A percentile compares a stretch with the other conserved stretches of the same genome.
Conservation (phyloP, 2,113 vertebrate genomes). For the Epinephelus moara region DNA sequence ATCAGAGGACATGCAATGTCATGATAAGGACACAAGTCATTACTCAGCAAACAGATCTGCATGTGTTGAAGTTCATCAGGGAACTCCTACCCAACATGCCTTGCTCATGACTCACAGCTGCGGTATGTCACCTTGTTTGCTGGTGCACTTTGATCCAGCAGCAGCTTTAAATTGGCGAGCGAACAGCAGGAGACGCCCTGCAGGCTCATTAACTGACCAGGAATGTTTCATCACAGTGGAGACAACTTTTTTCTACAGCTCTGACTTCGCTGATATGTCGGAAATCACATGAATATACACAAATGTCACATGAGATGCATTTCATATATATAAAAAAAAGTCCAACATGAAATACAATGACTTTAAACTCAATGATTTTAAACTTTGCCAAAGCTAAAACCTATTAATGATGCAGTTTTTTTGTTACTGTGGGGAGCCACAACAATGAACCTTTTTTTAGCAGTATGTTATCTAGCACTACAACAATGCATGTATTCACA, state of each 20-base stretch:
- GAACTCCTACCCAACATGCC: slow-evolving; percentile 37
- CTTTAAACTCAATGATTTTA: too few species aligned
- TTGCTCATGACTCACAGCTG: slow-evolving; percentile 46
- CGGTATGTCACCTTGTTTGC: slow-evolving; percentile 47
- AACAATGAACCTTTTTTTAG: too few species aligned
- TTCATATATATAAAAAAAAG: background rate
- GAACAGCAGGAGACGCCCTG: slow-evolving; percentile 35
- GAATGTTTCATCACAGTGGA: slow-evolving; percentile 17
- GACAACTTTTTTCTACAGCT: background rate
- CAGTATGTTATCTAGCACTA: too few species aligned
- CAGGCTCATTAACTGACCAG: slow-evolving; percentile 30
- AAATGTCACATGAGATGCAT: background rate
- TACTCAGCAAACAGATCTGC: slow-evolving; percentile 38
- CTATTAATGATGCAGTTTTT: too few species aligned
- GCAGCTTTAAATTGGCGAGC: slow-evolving; percentile 42
- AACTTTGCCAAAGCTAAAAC: too few species aligned
- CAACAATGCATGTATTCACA: too few species aligned
- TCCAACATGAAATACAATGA: background rate
- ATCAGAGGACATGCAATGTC: slow-evolving; percentile 4
- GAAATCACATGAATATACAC: background rate
- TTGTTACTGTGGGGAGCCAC: too few species aligned
- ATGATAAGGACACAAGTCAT: background rate
- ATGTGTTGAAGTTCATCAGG: background rate
- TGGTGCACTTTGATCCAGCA: slow-evolving; percentile 60
- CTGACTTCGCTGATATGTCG: background rate